Base-by-base conservation (phyloP, 2,888 invertebrate species). In the Ennomos erosarius region DNA sequence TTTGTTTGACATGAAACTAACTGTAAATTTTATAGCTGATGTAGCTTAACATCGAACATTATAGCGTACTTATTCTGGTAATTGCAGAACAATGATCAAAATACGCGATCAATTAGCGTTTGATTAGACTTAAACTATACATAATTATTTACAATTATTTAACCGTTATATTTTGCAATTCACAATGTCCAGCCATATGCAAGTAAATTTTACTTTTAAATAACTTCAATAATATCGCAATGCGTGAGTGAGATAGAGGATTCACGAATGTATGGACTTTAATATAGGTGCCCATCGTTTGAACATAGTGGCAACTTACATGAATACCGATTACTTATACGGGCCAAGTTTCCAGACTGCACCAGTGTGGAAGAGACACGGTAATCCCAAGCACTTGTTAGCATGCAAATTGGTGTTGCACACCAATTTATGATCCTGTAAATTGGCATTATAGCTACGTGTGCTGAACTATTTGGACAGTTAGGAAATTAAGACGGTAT, bases 331-430 rank as follows among this genome's bases (percentile, higher is more conserved):
- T 58, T 40, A 58, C 52, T 48, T 26, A 46, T 36, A 36, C 45
- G 0, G 39, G 1, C 8, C 47, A 58, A 54, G 58, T 59, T 59
- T 48, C 53, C 53, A 59, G 58, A 59, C 53, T 59, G 26, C 26
- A 26, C 6, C 6, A 6, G 58, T 48, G 13, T 37, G 8, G 39
- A 11, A 35, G 53, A 36, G 44, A 51, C 9, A 16, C 48, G 33
- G 57, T 53, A 48, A 49, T 59, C 53, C 39, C 34, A 39, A 26
- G 33, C 45, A 49, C 49, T 53, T 44, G 49, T 59, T 59, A 59
- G 48, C 44, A 59, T 59, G 58, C 53, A 53, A 59, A 59, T 59
- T 59, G 47, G 42, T 36, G 50, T 26, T 39, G 35, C 44, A 39
- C 44, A 45, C 34, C 38, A 49, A 59, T 53, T 53, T 49, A 59